Percentiles rank a stretch among this genome's conserved stretches.
phyloP scores from a whole-genome alignment of 2,888 invertebrate species.

The Cephus runcator region DNA sequence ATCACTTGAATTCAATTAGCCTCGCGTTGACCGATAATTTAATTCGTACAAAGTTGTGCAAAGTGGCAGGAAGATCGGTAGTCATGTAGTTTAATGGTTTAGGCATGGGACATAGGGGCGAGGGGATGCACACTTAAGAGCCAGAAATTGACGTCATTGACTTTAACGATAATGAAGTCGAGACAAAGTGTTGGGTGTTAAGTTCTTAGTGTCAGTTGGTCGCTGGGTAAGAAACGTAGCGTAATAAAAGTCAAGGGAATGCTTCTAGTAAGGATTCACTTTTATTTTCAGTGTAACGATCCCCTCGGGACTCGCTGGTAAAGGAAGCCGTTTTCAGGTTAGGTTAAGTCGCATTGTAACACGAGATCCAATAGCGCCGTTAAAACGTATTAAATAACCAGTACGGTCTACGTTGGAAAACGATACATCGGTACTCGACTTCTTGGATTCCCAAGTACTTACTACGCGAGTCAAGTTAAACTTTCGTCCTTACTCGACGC shows the following conservation, averaged over 20 bases:
- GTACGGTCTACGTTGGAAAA: constrained; percentile 24
- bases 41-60: neutral
- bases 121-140: neutral
- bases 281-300: neutral
- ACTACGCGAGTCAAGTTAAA: constrained; percentile 1
- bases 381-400: constrained; percentile 53
- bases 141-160: neutral
- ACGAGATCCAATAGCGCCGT: constrained; percentile 57
- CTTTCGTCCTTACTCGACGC: neutral
- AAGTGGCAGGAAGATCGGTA: neutral
- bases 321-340: neutral
- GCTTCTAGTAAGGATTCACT: neutral
- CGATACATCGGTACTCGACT: constrained; percentile 26
- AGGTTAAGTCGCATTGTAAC: constrained; percentile 29
- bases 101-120: neutral
- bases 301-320: neutral
- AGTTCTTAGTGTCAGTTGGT: neutral
- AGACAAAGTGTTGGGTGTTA: neutral
- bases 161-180: neutral
- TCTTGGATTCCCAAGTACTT: neutral
- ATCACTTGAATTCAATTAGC: too few species aligned
- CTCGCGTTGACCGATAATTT: neutral
- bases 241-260: neutral
- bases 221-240: neutral
- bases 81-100: neutral